A percentile compares a stretch with the other conserved stretches of the same genome.
Conservation (phyloP, 2,797 vertebrate species). For the Acanthiza pusilla region DNA sequence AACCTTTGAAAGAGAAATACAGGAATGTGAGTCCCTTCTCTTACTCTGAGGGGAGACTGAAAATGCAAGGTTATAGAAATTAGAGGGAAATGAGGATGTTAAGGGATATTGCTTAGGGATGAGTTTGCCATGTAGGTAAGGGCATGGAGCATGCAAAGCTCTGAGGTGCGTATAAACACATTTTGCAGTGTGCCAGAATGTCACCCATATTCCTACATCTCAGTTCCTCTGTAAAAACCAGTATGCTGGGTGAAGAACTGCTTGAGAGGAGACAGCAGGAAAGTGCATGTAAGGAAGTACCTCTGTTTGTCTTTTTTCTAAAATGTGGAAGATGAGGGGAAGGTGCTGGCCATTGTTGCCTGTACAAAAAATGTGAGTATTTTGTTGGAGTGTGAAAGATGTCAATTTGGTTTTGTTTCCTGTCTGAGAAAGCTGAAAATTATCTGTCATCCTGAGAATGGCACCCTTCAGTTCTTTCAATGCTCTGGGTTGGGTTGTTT, state of each 20-base stretch:
- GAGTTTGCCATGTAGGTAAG: neutral
- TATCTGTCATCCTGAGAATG: neutral
- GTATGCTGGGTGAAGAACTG: neutral
- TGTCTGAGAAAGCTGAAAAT: neutral
- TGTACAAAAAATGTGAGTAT: neutral
- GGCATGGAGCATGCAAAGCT: neutral
- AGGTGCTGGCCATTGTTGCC: neutral
- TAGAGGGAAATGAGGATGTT: neutral
- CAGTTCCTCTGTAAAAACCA: neutral
- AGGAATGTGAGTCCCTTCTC: neutral
- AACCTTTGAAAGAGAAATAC: constrained; percentile 11
- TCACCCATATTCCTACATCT: neutral
- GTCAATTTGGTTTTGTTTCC: neutral
- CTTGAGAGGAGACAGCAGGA: neutral
- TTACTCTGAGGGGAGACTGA: neutral
- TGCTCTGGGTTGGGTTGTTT: neutral
- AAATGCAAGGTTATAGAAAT: neutral
- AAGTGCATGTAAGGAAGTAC: neutral
- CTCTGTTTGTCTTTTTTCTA: neutral
- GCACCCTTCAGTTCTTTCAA: neutral
- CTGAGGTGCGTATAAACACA: neutral
- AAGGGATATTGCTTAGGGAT: neutral
- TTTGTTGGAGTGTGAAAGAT: neutral
- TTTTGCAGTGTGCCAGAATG: neutral
- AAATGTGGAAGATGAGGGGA: neutral